Conservation (phyloP, 2,113 vertebrate species). For the Mobula hypostoma region DNA sequence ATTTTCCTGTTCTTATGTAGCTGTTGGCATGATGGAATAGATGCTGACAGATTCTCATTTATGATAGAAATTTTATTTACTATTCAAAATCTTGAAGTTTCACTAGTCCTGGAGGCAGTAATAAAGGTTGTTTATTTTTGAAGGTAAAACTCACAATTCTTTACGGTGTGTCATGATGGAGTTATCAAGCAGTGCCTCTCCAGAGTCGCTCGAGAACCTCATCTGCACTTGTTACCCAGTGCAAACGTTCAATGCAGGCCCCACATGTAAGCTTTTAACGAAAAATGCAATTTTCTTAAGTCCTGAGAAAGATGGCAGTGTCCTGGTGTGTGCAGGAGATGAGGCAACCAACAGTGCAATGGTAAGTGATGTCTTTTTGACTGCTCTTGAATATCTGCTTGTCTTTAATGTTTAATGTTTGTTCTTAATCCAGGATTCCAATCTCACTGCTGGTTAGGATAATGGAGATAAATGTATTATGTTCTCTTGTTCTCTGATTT, state of each 20-base stretch:
- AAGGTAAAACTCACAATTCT: constrained; percentile 67
- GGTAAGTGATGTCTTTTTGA: constrained; percentile 54
- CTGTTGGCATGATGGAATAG: not conserved
- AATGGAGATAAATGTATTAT: not conserved
- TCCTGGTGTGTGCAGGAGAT: constrained; percentile 83
- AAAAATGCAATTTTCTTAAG: constrained; percentile 85
- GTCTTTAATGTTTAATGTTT: not conserved
- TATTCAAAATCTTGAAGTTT: not conserved
- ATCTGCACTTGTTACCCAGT: constrained; percentile 70
- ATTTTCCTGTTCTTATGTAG: not conserved
- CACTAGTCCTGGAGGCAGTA: not conserved
- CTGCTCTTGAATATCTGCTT: not conserved
- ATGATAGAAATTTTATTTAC: not conserved
- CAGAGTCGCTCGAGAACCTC: constrained; percentile 54
- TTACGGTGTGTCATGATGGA: constrained; percentile 83
- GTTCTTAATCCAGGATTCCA: not conserved
- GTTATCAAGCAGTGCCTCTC: constrained; percentile 60
- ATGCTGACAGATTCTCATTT: not conserved
- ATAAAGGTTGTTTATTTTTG: not conserved
- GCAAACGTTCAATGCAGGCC: constrained; percentile 79
- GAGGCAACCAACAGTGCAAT: constrained; percentile 83
- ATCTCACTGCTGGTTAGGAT: not conserved
- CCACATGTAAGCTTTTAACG: constrained; percentile 83
- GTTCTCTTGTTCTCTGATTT: not conserved
- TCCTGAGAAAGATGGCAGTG: constrained; percentile 60